Evolutionary conservation across 2,113 vertebrate species (phyloP), one percentile per base, ranked within the genome.

Genomic region (Cyrtonyx montezumae): DNA sequence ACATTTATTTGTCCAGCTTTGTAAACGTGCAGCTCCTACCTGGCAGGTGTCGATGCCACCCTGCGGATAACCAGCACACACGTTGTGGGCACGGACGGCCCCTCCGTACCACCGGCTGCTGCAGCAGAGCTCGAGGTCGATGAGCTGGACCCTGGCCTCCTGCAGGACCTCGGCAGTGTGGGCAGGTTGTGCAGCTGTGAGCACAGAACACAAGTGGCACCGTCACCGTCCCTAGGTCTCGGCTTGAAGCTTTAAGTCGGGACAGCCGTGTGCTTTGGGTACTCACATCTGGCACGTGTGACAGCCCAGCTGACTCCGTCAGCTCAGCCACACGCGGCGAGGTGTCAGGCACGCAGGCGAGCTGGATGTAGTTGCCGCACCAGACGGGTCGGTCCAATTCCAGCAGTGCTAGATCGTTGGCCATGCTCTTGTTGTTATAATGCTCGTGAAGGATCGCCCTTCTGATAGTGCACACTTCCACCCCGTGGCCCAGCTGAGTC

Each of bases 291-390:
- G 4, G 36, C 32, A 22, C 86, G 56, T 81, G 37, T 13, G 94
- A 40, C 37, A 40, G 8, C 37, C 37, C n/a, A n/a, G n/a, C n/a
- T n/a, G n/a, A 40, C 37, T 20, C 37, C 1, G 8, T 58, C 30
- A 97, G 59, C 30, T 15, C 5, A 3, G 23, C 22, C 36, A 91
- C 51, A 0, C 19, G 9, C 30, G 93, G 37, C 0, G 37, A 67
- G 37, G 8, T 4, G 0, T 90, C 49, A 1, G 96, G 96, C 51
- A 96, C 43, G 0, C 96, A 97, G 45, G 17, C 93, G 1, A 88
- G 84, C 66, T 97, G 97, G 15, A 95, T 2, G 2, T 83, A 87
- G 59, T 78, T 11, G 43, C 28, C 79, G 91, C 93, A 96, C 18
- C 20, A 8, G 3, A 96, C 86, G 0, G 96, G 79, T 19, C 55